Base-by-base conservation (phyloP, 2,888 invertebrate genomes). In the Ferdinandea cuprea region DNA sequence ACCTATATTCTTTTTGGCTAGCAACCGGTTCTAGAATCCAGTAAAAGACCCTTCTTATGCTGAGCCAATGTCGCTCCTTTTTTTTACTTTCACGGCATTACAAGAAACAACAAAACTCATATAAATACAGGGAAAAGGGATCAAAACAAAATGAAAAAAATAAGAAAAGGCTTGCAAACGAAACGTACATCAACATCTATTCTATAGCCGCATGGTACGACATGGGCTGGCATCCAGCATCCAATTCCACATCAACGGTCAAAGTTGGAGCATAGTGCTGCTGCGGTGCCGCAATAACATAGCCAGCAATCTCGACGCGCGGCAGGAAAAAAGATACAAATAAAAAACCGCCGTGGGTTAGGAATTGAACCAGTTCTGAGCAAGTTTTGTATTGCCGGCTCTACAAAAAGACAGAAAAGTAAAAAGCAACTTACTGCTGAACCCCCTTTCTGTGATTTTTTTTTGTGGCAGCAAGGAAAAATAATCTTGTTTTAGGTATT, bases 301-400 rank as follows among this genome's bases (percentile, higher is more conserved):
- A 54, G 42, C 52, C 72, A 83, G 42, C 52, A 77, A 83, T 66
- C 71, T 72, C 54, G 35, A 46, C 35, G 48, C 25, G 25, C 25
- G n/a, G 35, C 9, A 35, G n/a, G n/a, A 11, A 44, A 52, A 74
- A 59, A 50, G 28, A 28, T 42, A 66, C 56, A 76, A 50, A 52
- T 40, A 32, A 21, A 37, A 28, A 52, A 42, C 65, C 19, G 61
- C 56, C 77, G 42, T 61, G 63, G 83, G 54, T 56, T 72, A 63
- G 30, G 72, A 78, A 63, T 56, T 78, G 83, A 83, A 83, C 83
- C 78, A 83, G 83, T 83, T 78, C 73, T 37, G 50, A 78, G 66
- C 78, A 37, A 42, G 83, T 77, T 77, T 81, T 77, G 9, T 52
- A 15, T 59, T 59, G 65, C 68, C 68, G 61, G 66, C 52, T 37